A percentile compares a stretch with the other conserved stretches of the same genome.
phyloP scores from a whole-genome alignment of 2,113 vertebrate genomes.

The Garra rufa region DNA sequence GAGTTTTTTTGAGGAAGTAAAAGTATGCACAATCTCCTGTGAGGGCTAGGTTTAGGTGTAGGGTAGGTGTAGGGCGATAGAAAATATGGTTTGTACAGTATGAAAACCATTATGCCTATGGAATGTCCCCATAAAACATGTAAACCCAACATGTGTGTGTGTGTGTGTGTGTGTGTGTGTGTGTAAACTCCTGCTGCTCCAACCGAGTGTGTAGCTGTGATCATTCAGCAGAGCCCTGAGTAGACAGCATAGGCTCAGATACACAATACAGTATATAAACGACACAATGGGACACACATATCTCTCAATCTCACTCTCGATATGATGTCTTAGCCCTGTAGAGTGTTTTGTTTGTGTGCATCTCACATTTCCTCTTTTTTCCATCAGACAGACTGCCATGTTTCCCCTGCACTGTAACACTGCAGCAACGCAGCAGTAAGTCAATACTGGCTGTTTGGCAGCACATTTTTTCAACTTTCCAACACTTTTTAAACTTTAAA shows the following conservation, averaged over 20 bases:
- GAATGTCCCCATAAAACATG: too few relatives aligned
- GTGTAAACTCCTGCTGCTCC: neutral
- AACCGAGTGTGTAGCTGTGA: neutral
- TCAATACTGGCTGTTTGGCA: neutral
- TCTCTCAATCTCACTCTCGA: slow-evolving; percentile 1
- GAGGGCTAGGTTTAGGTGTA: too few relatives aligned
- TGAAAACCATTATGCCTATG: too few relatives aligned
- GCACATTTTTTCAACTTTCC: slow-evolving; percentile 5
- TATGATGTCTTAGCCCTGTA: neutral
- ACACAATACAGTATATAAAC: neutral
- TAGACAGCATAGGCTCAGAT: neutral
- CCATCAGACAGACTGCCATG: neutral
- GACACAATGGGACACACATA: neutral
- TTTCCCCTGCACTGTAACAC: neutral
- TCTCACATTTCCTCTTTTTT: neutral
- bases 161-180: neutral
- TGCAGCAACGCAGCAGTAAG: neutral
- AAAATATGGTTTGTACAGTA: too few relatives aligned
- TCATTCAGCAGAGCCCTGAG: neutral
- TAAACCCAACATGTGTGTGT: too few relatives aligned
- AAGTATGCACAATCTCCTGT: too few relatives aligned
- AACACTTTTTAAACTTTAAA: neutral
- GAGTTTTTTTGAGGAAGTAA: too few relatives aligned
- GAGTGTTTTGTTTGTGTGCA: neutral
- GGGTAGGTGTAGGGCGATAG: too few relatives aligned